Conservation (phyloP, 2,888 invertebrate species). For the Subacronicta megacephala region DNA sequence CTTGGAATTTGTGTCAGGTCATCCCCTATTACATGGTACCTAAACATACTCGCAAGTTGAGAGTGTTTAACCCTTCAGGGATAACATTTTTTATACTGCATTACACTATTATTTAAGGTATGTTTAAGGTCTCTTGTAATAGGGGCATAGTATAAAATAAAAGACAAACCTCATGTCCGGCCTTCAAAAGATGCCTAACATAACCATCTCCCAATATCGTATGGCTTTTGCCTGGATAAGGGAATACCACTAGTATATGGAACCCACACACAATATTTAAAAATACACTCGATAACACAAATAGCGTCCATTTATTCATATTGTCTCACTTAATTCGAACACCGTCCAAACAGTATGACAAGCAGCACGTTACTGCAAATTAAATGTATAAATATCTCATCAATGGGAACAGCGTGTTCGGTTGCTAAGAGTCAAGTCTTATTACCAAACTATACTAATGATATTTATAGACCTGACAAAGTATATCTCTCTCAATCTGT, state of each 20-base stretch:
- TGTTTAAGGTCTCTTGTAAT: no score
- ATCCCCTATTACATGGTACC: no score
- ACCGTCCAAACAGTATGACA: constrained; percentile 1
- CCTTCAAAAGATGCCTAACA: constrained; percentile 59
- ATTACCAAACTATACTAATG: not conserved
- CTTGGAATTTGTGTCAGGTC: no score
- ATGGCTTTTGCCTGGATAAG: constrained; percentile 63
- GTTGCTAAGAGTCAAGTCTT: constrained; percentile 13
- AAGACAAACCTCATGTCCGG: constrained; percentile 64
- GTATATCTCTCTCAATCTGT: not conserved
- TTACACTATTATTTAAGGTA: no score
- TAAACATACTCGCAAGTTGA: no score
- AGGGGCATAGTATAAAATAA: no score
- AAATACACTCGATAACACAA: constrained; percentile 32
- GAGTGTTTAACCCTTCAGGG: no score
- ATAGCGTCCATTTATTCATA: constrained; percentile 39
- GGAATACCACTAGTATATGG: constrained; percentile 64
- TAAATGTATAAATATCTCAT: not conserved
- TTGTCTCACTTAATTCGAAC: constrained; percentile 1
- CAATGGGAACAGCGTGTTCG: not conserved
- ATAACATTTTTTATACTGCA: no score
- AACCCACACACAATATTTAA: constrained; percentile 47
- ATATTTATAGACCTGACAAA: not conserved
- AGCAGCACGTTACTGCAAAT: constrained; percentile 15
- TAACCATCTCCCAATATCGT: constrained; percentile 62